Percentiles rank a stretch among this genome's conserved stretches.
phyloP scores from a whole-genome alignment of 2,888 invertebrate genomes.

The Cynaeus angustus region DNA sequence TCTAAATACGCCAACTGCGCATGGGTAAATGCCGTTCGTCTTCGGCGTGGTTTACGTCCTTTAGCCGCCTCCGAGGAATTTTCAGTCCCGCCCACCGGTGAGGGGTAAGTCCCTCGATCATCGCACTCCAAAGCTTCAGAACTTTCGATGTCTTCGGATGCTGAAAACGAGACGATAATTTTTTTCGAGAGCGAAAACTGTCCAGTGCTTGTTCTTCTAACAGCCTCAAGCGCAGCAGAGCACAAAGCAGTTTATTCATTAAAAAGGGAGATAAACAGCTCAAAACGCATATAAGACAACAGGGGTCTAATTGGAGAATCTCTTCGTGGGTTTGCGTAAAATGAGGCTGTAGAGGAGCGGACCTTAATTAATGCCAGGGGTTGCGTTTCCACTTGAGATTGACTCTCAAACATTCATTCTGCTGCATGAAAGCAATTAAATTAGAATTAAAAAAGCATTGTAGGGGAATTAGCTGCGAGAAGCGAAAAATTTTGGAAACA shows the following conservation, averaged over 20 bases:
- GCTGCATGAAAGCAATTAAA: constrained; percentile 45
- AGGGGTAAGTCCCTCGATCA: constrained; percentile 38
- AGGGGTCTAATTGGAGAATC: constrained; percentile 57
- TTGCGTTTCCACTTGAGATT: constrained; percentile 28
- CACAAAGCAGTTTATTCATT: constrained; percentile 57
- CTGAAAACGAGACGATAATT: constrained; percentile 34
- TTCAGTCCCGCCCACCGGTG: constrained; percentile 54
- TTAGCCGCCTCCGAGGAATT: constrained; percentile 67
- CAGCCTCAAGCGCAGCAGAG: constrained; percentile 37
- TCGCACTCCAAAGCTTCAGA: constrained; percentile 43
- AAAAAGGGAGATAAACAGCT: constrained; percentile 57
- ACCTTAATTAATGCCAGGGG: constrained; percentile 56
- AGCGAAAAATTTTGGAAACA: neutral
- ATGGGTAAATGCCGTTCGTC: constrained; percentile 94
- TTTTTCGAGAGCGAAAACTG: constrained; percentile 17
- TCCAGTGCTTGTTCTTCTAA: constrained; percentile 35
- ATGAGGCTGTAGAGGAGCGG: constrained; percentile 37
- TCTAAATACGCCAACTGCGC: constrained; percentile 94
- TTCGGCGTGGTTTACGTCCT: constrained; percentile 86
- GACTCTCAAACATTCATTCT: constrained; percentile 45
- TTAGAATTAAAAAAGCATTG: constrained; percentile 40
- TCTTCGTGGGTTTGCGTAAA: constrained; percentile 45
- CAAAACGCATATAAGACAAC: constrained; percentile 61
- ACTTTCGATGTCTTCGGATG: constrained; percentile 40
- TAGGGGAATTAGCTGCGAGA: constrained; percentile 14